Evolutionary conservation across 2,888 invertebrate species (phyloP).

Genomic region (Hypsopygia costalis): DNA sequence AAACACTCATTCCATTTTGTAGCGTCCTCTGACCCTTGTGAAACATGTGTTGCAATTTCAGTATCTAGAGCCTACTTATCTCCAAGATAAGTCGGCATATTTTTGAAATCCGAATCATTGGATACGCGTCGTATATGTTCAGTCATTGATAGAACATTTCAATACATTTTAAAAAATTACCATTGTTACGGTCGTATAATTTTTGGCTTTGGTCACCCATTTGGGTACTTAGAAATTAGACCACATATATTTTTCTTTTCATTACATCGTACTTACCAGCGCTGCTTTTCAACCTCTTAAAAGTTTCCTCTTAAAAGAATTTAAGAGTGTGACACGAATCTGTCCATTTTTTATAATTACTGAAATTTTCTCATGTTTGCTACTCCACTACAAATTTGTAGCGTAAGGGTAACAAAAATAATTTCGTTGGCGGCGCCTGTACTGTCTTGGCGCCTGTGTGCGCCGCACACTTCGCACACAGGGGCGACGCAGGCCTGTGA

Average conservation of each 20-base stretch:
- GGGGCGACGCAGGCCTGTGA: constrained; percentile 16
- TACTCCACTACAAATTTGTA: background rate
- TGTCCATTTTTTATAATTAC: constrained; percentile 15
- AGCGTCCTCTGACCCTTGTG: too few relatives aligned
- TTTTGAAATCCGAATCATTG: constrained; percentile 12
- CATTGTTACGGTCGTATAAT: constrained; percentile 16
- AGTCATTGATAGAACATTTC: constrained; percentile 14
- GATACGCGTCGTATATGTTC: constrained; percentile 8
- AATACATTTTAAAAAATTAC: constrained; percentile 15
- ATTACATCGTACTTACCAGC: constrained; percentile 14
- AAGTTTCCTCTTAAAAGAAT: constrained; percentile 7
- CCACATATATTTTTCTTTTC: constrained; percentile 17
- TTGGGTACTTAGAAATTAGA: constrained; percentile 16
- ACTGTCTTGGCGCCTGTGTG: constrained; percentile 16
- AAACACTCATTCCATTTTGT: too few relatives aligned
- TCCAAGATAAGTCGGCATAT: constrained; percentile 4
- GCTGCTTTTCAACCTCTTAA: constrained; percentile 17
- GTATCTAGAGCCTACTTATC: too few relatives aligned
- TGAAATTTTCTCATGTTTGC: constrained; percentile 17
- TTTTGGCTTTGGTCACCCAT: constrained; percentile 14
- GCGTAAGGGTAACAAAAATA: too few relatives aligned
- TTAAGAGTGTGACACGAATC: constrained; percentile 13
- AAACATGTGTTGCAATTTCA: too few relatives aligned
- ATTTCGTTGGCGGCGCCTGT: background rate
- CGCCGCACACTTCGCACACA: constrained; percentile 18